Evolutionary conservation across 2,113 vertebrate genomes (phyloP), one percentile per base, ranked within the genome.

Genomic region (Cololabis saira): DNA sequence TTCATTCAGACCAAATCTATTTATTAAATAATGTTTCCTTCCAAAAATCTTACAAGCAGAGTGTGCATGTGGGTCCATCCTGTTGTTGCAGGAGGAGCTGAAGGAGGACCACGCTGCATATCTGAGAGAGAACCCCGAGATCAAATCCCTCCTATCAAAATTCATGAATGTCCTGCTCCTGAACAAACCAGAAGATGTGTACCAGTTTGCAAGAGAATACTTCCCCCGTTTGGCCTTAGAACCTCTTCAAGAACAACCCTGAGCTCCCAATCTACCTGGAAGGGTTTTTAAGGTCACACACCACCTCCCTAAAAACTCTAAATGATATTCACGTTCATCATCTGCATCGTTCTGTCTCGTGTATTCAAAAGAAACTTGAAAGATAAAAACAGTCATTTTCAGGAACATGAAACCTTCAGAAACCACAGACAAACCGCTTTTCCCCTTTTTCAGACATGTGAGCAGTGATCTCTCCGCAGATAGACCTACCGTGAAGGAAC

Each of bases 111-210:
- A 98, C 8, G 18, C 48, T 16, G 81, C 84, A 0, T 98, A 98
- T 19, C 8, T 96, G 17, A 90, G 85, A 58, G 91, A 91, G 22
- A 95, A 98, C 67, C 96, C 97, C 0, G 96, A 99, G 68, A 87
- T 97, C 55, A 84, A 61, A 14, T 85, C 86, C 0, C 83, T 98
- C 8, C 50, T 96, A 57, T 92, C 94, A 0, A 95, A 99, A 83
- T 99, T 99, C 78, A 80, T 99, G 61, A 95, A 95, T 73, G 94
- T 95, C 37, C 70, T 99, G 65, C 88, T 99, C 16, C 69, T 98
- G n/a, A 93, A 80, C n/a, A 95, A 95, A 88, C 98, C 97, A 0
- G 49, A 72, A 0, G 91, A 99, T 4, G 86, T 94, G 12, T 61
- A 95, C 69, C 81, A 91, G 50, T 98, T 97, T 47, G 94, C 96